Base-by-base conservation (phyloP, 2,888 invertebrate species). In the Andrena flavipes region DNA sequence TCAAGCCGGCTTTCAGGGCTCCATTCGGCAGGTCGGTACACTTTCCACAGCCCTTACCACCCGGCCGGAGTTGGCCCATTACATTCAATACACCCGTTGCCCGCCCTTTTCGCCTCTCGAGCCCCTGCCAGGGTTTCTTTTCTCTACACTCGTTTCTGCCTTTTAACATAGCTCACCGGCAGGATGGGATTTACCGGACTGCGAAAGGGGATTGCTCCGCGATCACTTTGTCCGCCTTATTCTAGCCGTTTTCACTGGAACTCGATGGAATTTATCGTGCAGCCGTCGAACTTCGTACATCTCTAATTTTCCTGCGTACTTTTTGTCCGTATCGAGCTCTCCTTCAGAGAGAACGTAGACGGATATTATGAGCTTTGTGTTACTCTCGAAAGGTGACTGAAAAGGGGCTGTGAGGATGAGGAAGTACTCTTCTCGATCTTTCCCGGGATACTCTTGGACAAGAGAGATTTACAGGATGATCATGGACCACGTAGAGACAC, bases 131-230 rank as follows among this genome's bases (percentile, higher is more conserved):
- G 10, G 10, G 29, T 35, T 78, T 84, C 79, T 76, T 77, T 80
- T 79, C 75, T 72, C 65, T 73, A 62, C 79, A 77, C 80, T 82
- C 78, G 86, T 84, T 84, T 67, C 86, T 77, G 70, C 70, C 84
- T 87, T 86, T 86, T 84, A 78, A 87, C 86, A 84, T 80, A 80
- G 78, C 80, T 87, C 77, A 73, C 62, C 70, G 10, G 42, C 64
- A 76, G 80, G 84, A 87, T 76, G 64, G 82, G 80, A 86, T 84
- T 86, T 80, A 10, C 56, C 73, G 65, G 65, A 77, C 62, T 56
- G 68, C 33, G 51, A 67, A 67, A 75, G 26, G 29, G 64, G 73
- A 65, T 49, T 60, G 63, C 78, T 30, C 13, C 59, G 48, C 76
- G 68, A 82, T 73, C 82, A 76, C 76, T 73, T 80, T 76, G 82